Conservation (phyloP, 1,140 invertebrate genomes). For the Antheraea pernyi region DNA sequence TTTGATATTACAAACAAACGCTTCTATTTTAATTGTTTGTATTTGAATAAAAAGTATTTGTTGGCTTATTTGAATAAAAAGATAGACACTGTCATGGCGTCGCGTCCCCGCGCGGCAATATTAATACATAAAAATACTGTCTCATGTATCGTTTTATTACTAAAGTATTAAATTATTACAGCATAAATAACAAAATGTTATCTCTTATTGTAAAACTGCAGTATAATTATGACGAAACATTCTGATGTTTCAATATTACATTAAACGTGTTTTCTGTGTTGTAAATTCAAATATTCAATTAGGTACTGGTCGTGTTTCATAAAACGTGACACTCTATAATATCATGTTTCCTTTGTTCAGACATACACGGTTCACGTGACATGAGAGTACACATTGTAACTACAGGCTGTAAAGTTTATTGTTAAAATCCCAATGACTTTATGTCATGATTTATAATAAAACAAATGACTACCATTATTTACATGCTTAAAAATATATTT, state of each 20-base stretch:
- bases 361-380: background rate
- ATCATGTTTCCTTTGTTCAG: background rate
- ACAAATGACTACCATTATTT: too few relatives aligned
- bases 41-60: too few relatives aligned
- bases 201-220: background rate
- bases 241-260: background rate
- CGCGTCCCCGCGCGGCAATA: too few relatives aligned
- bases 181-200: background rate
- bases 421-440: too few relatives aligned
- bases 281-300: conserved; percentile 1
- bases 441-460: too few relatives aligned
- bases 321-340: background rate
- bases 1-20: too few relatives aligned
- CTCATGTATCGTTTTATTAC: background rate
- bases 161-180: background rate
- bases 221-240: background rate
- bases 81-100: too few relatives aligned
- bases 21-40: too few relatives aligned
- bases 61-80: too few relatives aligned
- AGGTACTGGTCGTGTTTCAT: background rate
- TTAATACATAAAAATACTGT: too few relatives aligned
- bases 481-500: too few relatives aligned
- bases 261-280: background rate
- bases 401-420: too few relatives aligned
- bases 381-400: background rate